A percentile compares a stretch with the other conserved stretches of the same genome.
Evolutionary conservation across 2,113 vertebrate species (phyloP).

Genomic region (Heptranchias perlo): DNA sequence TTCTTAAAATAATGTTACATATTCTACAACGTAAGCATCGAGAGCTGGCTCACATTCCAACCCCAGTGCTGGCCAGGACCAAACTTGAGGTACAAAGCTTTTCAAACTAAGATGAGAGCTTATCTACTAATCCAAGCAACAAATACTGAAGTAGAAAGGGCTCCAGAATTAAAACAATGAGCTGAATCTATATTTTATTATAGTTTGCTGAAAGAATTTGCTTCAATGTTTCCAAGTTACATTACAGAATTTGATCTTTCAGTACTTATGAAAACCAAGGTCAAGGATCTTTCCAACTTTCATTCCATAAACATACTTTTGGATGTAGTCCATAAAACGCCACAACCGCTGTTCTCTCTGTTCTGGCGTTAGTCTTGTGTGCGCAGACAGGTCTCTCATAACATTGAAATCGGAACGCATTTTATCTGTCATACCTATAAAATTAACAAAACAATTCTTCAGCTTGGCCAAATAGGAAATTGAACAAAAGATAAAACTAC

Average conservation of each 20-base stretch:
- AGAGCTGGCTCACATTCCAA: not conserved
- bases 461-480: not conserved
- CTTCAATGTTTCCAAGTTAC: not conserved
- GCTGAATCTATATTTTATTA: not conserved
- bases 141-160: not conserved
- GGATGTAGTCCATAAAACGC: constrained; percentile 66
- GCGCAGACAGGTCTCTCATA: constrained; percentile 79
- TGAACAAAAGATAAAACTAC: not conserved
- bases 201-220: not conserved
- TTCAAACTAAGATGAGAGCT: not conserved
- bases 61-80: not conserved
- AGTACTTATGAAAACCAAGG: not conserved
- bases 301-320: constrained; percentile 54
- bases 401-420: constrained; percentile 80
- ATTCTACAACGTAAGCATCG: not conserved
- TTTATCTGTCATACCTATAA: constrained; percentile 79
- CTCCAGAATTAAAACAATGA: not conserved
- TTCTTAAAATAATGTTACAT: not conserved
- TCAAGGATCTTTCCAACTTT: not conserved
- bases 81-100: not conserved
- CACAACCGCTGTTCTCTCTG: constrained; percentile 69
- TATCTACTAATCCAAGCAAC: not conserved
- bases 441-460: not conserved
- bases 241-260: not conserved
- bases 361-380: constrained; percentile 75